phyloP scores from a whole-genome alignment of 1,140 invertebrate species.

The Coboldia fuscipes region DNA sequence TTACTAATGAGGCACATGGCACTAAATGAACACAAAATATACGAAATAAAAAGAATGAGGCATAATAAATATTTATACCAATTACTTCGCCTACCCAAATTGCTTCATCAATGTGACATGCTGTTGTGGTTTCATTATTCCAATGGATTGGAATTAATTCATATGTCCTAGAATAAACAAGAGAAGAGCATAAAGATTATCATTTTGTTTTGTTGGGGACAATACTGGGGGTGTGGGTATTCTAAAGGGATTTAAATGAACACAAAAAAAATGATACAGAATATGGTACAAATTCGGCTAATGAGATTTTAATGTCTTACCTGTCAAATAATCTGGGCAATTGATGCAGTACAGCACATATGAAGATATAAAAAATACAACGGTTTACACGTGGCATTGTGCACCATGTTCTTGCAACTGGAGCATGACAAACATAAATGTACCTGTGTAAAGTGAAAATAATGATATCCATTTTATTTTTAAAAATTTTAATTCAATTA shows the following conservation, averaged over 20 bases:
- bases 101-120: conserved; percentile 32
- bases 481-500: no score
- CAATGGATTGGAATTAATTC: conserved; percentile 30
- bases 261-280: no score
- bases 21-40: conserved; percentile 78
- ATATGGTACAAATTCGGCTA: no score
- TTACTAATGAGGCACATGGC: conserved; percentile 71
- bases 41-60: conserved; percentile 62
- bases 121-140: conserved; percentile 32
- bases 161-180: conserved; percentile 7
- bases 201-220: not conserved
- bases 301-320: conserved; percentile 8
- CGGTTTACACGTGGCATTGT: conserved; percentile 63
- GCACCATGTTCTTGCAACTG: conserved; percentile 64
- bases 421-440: conserved; percentile 80
- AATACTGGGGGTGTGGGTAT: not conserved
- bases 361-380: conserved; percentile 49
- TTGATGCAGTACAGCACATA: conserved; percentile 58
- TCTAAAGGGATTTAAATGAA: not conserved
- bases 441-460: conserved; percentile 26
- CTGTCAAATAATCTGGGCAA: conserved; percentile 54
- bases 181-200: not conserved
- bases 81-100: conserved; percentile 40
- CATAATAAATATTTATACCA: conserved; percentile 51
- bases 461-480: no score